phyloP scores from a whole-genome alignment of 2,113 vertebrate genomes.

The Gymnobelideus leadbeateri region DNA sequence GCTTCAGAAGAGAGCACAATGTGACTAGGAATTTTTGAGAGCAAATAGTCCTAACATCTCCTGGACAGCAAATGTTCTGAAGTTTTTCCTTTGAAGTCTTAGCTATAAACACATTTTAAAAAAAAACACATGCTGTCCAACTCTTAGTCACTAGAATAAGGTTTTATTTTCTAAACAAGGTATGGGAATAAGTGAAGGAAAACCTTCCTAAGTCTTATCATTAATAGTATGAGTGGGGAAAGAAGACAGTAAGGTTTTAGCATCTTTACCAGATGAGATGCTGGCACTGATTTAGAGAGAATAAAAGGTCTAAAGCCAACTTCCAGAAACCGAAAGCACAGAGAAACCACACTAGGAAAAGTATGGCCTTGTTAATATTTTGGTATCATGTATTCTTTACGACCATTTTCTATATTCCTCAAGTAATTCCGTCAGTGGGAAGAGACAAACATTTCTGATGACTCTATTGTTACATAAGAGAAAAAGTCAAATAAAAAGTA shows the following conservation, averaged over 20 bases:
- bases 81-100: neutral
- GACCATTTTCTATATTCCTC: neutral
- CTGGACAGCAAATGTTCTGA: neutral
- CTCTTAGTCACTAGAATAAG: conserved; percentile 12
- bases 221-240: conserved; percentile 25
- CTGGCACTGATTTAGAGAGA: neutral
- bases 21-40: neutral
- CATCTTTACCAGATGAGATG: neutral
- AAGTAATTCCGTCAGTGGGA: neutral
- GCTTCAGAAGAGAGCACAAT: neutral
- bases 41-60: neutral
- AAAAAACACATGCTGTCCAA: neutral
- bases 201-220: conserved; percentile 20
- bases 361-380: neutral
- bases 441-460: neutral
- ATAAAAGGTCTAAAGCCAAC: neutral
- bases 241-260: neutral
- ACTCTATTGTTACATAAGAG: neutral
- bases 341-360: neutral
- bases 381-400: neutral
- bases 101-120: neutral
- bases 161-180: neutral
- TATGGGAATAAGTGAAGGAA: conserved; percentile 25
- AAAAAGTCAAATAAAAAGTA: neutral
- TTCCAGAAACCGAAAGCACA: neutral